phyloP scores from a whole-genome alignment of 2,113 vertebrate genomes.

The Paratilapia polleni region DNA sequence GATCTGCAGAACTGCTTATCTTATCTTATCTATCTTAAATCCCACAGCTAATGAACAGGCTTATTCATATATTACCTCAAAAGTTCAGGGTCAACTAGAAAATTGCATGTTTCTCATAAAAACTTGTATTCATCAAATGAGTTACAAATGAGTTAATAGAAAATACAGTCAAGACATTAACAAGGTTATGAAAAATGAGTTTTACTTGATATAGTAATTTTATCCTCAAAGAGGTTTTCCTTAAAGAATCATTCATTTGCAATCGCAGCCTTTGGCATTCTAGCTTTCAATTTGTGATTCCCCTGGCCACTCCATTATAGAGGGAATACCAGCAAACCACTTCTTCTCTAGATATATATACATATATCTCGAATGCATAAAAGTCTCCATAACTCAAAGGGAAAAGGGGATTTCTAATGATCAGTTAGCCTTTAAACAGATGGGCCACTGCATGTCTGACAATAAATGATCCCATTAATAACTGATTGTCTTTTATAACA shows the following conservation, averaged over 20 bases:
- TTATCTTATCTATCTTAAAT: no score
- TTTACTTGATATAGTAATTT: not conserved
- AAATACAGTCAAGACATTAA: not conserved
- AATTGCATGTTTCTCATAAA: not conserved
- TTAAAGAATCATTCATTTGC: not conserved
- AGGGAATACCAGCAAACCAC: not conserved
- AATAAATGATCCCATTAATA: no score
- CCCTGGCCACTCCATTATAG: not conserved
- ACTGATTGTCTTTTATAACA: no score
- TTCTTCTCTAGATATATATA: not conserved
- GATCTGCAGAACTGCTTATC: not conserved
- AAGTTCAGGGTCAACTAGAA: not conserved
- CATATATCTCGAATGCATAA: no score
- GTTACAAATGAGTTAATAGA: not conserved
- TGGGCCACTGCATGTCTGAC: no score
- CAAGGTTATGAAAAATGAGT: not conserved
- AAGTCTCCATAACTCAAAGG: no score
- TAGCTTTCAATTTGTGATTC: not conserved
- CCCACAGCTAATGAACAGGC: not conserved
- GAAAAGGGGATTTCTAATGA: no score
- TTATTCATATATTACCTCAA: not conserved
- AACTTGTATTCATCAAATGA: not conserved
- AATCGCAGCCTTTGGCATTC: not conserved
- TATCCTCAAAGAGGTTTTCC: not conserved
- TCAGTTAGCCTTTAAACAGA: no score